phyloP scores from a whole-genome alignment of 2,113 vertebrate genomes.

The Oreochromis niloticus region DNA sequence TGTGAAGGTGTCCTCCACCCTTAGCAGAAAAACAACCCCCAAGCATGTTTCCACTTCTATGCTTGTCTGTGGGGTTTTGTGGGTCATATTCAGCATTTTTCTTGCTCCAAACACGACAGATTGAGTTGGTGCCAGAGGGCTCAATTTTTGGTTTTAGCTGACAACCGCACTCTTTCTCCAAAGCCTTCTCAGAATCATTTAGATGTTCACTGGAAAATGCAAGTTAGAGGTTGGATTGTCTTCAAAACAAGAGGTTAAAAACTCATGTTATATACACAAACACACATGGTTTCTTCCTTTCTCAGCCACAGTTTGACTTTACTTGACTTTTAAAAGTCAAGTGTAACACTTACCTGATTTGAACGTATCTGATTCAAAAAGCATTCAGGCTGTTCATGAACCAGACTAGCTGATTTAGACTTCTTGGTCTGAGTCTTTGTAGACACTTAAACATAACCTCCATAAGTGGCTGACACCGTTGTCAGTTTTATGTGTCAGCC shows the following conservation, averaged over 20 bases:
- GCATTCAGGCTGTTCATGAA: neutral
- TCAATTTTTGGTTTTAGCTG: neutral
- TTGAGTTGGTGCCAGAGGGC: neutral
- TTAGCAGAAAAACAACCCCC: neutral
- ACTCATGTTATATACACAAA: neutral
- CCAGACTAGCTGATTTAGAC: neutral
- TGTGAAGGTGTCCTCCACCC: accelerated
- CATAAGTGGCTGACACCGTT: neutral
- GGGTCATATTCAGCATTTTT: neutral
- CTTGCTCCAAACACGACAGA: neutral
- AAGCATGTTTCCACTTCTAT: neutral
- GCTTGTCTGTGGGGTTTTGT: neutral
- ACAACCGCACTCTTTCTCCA: neutral
- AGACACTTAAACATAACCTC: neutral
- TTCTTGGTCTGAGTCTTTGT: neutral
- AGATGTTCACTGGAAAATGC: neutral
- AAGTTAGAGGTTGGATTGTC: neutral
- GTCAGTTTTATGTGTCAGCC: neutral
- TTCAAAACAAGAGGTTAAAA: neutral
- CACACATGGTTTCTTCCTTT: neutral
- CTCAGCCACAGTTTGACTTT: neutral
- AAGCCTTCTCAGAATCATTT: neutral
- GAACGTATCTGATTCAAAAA: neutral
- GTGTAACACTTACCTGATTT: neutral
- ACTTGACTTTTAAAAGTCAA: neutral